Conservation (phyloP, 2,888 invertebrate species). For the Cephus nigrinus region DNA sequence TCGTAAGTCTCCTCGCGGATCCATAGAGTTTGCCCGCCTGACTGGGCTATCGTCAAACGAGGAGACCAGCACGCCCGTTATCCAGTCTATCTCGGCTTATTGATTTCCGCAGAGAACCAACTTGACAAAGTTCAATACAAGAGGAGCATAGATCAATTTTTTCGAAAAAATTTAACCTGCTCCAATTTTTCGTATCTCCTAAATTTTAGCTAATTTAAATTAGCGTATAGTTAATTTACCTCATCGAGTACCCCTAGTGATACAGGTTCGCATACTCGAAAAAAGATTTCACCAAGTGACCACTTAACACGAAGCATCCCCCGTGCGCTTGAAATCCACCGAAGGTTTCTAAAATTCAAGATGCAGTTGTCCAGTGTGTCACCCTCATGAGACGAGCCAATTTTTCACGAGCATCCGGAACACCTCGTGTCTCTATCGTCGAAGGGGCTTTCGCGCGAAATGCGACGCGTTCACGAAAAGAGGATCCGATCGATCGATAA, state of each 20-base stretch:
- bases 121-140: not conserved
- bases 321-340: not conserved
- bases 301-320: not conserved
- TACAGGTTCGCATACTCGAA: slow-evolving; percentile 32
- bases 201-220: not conserved
- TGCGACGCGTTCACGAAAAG: slow-evolving; percentile 7
- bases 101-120: slow-evolving; percentile 48
- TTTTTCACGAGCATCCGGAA: not conserved
- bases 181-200: not conserved
- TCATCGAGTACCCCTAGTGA: not conserved
- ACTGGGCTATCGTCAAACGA: not conserved
- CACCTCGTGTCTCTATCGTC: not conserved
- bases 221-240: not conserved
- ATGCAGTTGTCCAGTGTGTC: not conserved
- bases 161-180: not conserved
- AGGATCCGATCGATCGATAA: slow-evolving; percentile 57
- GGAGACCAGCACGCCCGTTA: slow-evolving; percentile 8
- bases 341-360: not conserved
- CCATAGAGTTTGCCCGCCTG: not conserved
- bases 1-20: slow-evolving; percentile 9
- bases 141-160: not conserved
- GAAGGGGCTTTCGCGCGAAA: not conserved
- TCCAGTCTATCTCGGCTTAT: slow-evolving; percentile 52
- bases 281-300: slow-evolving; percentile 45
- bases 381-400: not conserved